Base-by-base conservation (phyloP, 1,140 invertebrate species). In the Apis mellifera region DNA sequence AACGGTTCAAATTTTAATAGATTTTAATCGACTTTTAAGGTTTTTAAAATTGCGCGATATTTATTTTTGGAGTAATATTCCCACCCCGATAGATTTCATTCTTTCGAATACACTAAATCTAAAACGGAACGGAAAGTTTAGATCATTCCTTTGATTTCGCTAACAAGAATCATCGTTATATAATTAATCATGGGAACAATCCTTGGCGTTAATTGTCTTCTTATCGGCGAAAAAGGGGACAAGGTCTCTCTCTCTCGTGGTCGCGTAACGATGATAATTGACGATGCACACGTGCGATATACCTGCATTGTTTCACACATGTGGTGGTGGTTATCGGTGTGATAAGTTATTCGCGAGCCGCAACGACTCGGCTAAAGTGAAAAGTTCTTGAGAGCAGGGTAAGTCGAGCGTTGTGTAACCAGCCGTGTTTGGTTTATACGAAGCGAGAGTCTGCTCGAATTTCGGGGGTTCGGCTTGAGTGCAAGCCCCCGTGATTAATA, bases 391-490 rank as follows among this genome's bases (percentile, higher is more conserved):
- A 9, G 70, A 13, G 71, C 64, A 0, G 7, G 0, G 42, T 19
- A n/a, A n/a, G n/a, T n/a, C n/a, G n/a, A n/a, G n/a, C n/a, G n/a
- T n/a, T n/a, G n/a, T 60, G 71, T 23, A 32, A 74, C 55, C 71
- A 60, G 55, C 69, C 57, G 17, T 32, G n/a, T n/a, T n/a, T 7
- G 3, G 12, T 15, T 32, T n/a, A 26, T 59, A 73, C 55, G n/a
- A n/a, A n/a, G n/a, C 70, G 70, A 17, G 70, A 73, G 32, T 74
- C 71, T n/a, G 48, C 71, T 50, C 71, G 71, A 60, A 74, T 74
- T 74, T 74, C 32, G 55, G 55, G 71, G 57, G 48, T 62, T 74
- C 57, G 26, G 32, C 13, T 17, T 48, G 55, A 73, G 71, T 23
- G 32, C 55, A 17, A n/a, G n/a, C n/a, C 12, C 1, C 17, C 52